phyloP scores from a whole-genome alignment of 2,113 vertebrate species.

The Blennius ocellaris region DNA sequence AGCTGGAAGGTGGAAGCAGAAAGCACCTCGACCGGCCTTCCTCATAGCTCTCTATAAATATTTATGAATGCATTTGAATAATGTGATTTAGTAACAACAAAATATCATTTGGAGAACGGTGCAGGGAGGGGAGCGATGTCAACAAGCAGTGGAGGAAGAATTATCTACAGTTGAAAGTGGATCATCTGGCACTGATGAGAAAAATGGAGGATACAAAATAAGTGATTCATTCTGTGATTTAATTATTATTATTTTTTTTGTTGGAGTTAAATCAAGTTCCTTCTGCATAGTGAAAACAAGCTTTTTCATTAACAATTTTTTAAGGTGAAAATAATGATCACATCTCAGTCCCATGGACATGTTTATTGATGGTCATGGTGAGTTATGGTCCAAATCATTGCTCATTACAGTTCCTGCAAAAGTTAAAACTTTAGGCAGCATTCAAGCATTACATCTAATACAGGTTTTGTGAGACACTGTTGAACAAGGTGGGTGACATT shows the following conservation, averaged over 20 bases:
- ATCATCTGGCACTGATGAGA: constrained; percentile 1
- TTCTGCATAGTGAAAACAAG: no score
- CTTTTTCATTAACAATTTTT: no score
- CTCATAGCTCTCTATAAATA: constrained; percentile 35
- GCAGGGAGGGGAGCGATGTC: constrained; percentile 14
- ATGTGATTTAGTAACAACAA: constrained; percentile 45
- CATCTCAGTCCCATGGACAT: no score
- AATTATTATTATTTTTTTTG: constrained; percentile 1
- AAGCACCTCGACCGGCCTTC: constrained; percentile 4
- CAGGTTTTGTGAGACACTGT: no score
- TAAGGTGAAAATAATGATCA: no score
- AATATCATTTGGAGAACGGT: constrained; percentile 32
- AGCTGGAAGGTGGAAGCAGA: constrained; percentile 15
- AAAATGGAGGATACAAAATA: neutral
- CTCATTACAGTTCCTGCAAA: no score
- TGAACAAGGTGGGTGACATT: no score
- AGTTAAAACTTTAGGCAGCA: no score
- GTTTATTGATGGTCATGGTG: no score
- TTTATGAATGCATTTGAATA: constrained; percentile 52
- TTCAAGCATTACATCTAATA: no score
- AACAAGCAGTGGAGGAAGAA: constrained; percentile 19
- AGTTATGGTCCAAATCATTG: no score
- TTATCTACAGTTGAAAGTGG: neutral
- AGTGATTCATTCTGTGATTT: neutral
- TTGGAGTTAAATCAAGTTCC: neutral